Conservation (phyloP, 2,797 vertebrate species). For the Rhinella marina region DNA sequence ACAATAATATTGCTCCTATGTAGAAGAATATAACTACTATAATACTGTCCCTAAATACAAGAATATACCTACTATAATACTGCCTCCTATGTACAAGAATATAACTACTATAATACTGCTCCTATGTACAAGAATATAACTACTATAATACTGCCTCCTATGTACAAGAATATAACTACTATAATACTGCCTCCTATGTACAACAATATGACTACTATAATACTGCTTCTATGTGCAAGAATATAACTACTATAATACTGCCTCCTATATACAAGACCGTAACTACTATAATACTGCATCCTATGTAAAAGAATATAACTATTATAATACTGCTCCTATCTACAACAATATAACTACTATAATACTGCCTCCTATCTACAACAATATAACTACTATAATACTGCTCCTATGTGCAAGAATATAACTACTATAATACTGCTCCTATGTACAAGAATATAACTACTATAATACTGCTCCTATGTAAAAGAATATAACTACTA, state of each 20-base stretch:
- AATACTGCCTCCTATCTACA: not conserved
- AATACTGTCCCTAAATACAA: too few relatives aligned
- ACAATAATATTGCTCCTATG: not conserved
- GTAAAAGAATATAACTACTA: too few relatives aligned
- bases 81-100: not conserved
- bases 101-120: constrained; percentile 11
- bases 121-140: constrained; percentile 9
- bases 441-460: too few relatives aligned
- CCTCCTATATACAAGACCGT: not conserved
- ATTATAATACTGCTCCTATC: not conserved
- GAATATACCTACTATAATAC: not conserved
- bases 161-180: not conserved
- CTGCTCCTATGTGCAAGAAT: too few relatives aligned
- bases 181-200: constrained; percentile 1
- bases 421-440: not conserved
- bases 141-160: constrained; percentile 4
- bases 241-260: constrained; percentile 5
- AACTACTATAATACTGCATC: not conserved
- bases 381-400: not conserved
- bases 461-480: too few relatives aligned
- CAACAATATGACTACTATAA: not conserved
- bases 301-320: not conserved
- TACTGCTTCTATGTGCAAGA: not conserved
- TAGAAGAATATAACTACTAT: not conserved
- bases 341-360: constrained; percentile 8